Base-by-base conservation (phyloP, 53 echinoderm and acorn worm species). In the Mesocentrotus franciscanus region DNA sequence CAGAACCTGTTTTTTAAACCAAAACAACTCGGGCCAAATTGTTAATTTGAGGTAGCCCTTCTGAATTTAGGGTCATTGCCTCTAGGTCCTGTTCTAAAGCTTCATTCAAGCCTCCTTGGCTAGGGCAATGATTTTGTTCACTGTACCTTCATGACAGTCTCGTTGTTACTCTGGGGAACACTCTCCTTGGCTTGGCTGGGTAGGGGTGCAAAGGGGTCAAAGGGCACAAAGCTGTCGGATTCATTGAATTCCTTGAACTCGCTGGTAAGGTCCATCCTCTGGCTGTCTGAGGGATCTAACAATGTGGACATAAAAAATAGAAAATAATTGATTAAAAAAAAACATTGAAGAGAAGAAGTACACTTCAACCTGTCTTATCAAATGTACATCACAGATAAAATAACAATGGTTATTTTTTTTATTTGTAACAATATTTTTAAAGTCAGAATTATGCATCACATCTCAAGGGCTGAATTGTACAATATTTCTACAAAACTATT, bases 171-270 rank as follows among this genome's bases (percentile, higher is more conserved):
- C 79, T 78, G 79, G 0, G 61, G 79, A 15, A 58, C 58, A 58
- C 11, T 87, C 27, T 87, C 87, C 56, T 87, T 87, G 87, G 87
- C n/a, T 87, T 87, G 87, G 39, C n/a, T 87, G 57, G 87, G 84
- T 64, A 66, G 68, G 24, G 95, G 95, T 20, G 90, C 90, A 20
- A 95, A 95, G 29, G 95, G 95, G 91, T 95, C 91, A 61, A 95
- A 95, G 39, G 95, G 95, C 60, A 90, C 95, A 32, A 95, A 95
- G 91, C 90, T 90, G 2, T 95, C 95, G 0, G 95, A 94, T 34
- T 94, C 87, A 85, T 71, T 68, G 87, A 94, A 49, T 24, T 32
- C 95, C 68, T 68, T 34, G 87, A 85, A 85, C 71, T 85, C 95
- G n/a, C 57, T 85, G 64, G 42, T 85, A 18, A 94, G n/a, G 68